Percentiles rank a stretch among this genome's conserved stretches.
These are phyloP conservation scores for Stigmatopora argus DNA, from an alignment of 2,113 vertebrate genomes.

Conservation along the genomic window DNA sequence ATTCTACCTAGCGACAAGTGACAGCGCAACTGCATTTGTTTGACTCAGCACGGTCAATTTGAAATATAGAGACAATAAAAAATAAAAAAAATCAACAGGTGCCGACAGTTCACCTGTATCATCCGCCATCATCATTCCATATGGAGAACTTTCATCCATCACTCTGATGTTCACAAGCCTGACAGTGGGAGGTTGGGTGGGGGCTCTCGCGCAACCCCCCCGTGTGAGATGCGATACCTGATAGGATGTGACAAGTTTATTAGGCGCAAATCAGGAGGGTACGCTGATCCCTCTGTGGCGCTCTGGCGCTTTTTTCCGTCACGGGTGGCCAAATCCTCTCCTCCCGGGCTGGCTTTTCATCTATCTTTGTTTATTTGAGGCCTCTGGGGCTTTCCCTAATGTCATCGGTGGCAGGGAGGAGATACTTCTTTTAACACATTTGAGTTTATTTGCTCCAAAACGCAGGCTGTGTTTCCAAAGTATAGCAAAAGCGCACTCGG, in stretches of 20 bases:
- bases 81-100: background rate
- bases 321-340: constrained; percentile 22
- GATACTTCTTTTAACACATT: constrained; percentile 10
- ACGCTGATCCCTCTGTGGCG: constrained; percentile 43
- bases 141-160: background rate
- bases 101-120: background rate
- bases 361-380: constrained; percentile 38
- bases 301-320: constrained; percentile 30
- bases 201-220: background rate
- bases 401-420: constrained; percentile 24
- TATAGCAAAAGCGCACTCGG: background rate
- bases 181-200: background rate
- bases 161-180: background rate
- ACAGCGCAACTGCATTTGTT: background rate
- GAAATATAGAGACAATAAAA: background rate
- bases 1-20: background rate
- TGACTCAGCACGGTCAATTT: background rate
- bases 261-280: constrained; percentile 58
- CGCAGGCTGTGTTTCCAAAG: background rate
- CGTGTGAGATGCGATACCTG: constrained; percentile 59
- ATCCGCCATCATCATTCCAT: background rate
- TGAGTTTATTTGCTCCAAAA: constrained; percentile 1
- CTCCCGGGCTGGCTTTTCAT: constrained; percentile 24
- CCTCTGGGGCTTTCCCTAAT: constrained; percentile 17
- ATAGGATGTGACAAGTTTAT: constrained; percentile 75